Percentiles rank a stretch among this genome's conserved stretches.
phyloP scores from a whole-genome alignment of 2,888 invertebrate species.

The Teleiodes luculella region DNA sequence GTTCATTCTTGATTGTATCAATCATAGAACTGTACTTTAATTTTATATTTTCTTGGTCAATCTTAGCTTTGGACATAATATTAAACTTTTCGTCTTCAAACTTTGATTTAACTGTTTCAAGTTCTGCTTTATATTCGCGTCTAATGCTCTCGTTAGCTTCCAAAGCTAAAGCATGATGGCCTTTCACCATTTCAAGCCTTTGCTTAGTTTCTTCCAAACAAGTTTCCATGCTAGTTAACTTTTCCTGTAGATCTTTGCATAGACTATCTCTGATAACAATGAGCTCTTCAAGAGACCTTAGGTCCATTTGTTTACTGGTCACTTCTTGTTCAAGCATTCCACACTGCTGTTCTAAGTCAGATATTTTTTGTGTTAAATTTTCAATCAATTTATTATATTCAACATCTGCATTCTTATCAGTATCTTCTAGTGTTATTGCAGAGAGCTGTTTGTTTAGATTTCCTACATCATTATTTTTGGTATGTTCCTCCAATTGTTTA shows the following conservation, averaged over 20 bases:
- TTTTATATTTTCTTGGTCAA: slow-evolving; percentile 59
- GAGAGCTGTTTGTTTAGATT: slow-evolving; percentile 39
- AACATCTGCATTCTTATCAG: slow-evolving; percentile 16
- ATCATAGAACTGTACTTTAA: slow-evolving; percentile 52
- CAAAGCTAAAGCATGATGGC: slow-evolving; percentile 68
- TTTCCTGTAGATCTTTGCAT: slow-evolving; percentile 67
- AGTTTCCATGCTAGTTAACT: slow-evolving; percentile 56
- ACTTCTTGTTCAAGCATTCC: slow-evolving; percentile 61
- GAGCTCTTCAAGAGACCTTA: slow-evolving; percentile 63
- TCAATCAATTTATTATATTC: slow-evolving; percentile 29
- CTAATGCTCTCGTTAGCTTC: slow-evolving; percentile 75
- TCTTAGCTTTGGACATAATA: slow-evolving; percentile 55
- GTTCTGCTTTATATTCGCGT: slow-evolving; percentile 66
- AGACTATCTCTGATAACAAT: slow-evolving; percentile 66
- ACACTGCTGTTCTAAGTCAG: slow-evolving; percentile 53
- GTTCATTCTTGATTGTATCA: slow-evolving; percentile 53
- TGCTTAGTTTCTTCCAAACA: slow-evolving; percentile 61
- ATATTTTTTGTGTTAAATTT: slow-evolving; percentile 45
- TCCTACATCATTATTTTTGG: slow-evolving; percentile 33
- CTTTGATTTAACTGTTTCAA: slow-evolving; percentile 64
- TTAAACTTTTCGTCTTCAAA: slow-evolving; percentile 68
- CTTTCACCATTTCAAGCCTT: slow-evolving; percentile 72
- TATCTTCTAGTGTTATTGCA: slow-evolving; percentile 29
- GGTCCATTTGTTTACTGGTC: slow-evolving; percentile 60
- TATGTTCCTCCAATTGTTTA: slow-evolving; percentile 35